Conservation (phyloP, 2,888 invertebrate genomes). For the Drosophila quinaria region DNA sequence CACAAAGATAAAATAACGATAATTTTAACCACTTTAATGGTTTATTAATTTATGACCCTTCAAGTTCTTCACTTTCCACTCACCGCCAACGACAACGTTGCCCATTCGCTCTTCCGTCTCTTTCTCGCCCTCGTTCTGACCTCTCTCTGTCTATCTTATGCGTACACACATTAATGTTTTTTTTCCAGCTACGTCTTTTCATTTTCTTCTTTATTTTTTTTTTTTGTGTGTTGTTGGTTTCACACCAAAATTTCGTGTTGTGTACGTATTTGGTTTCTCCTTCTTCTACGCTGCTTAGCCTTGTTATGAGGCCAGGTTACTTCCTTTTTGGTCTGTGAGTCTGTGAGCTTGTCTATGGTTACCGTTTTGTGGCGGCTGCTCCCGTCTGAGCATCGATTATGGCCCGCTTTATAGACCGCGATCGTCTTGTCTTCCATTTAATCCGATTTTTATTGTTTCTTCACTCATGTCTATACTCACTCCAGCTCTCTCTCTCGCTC, state of each 20-base stretch:
- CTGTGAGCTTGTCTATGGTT: constrained; percentile 52
- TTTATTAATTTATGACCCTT: constrained; percentile 86
- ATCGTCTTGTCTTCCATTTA: constrained; percentile 71
- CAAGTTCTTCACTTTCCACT: constrained; percentile 83
- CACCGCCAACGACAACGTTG: constrained; percentile 48
- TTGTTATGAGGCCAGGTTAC: constrained; percentile 66
- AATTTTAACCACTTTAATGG: constrained; percentile 86
- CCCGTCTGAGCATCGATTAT: constrained; percentile 78
- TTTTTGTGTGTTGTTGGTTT: constrained; percentile 66
- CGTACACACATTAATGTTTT: constrained; percentile 27
- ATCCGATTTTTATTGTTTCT: constrained; percentile 82
- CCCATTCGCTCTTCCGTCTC: neutral
- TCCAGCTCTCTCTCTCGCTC: constrained; percentile 12
- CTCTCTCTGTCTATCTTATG: constrained; percentile 7
- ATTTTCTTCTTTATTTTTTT: constrained; percentile 24
- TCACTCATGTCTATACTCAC: constrained; percentile 48
- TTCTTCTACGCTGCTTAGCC: constrained; percentile 22
- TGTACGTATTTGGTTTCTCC: constrained; percentile 2
- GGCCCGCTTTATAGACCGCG: constrained; percentile 67
- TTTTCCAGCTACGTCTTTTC: constrained; percentile 24
- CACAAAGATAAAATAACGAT: constrained; percentile 85
- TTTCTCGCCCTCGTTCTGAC: constrained; percentile 17
- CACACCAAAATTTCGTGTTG: constrained; percentile 76
- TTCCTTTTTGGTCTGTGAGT: constrained; percentile 37
- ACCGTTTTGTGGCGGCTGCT: constrained; percentile 54